These are phyloP conservation scores for Ptychoptera albimana DNA, from an alignment of 2,888 invertebrate genomes.

Conservation along the genomic window DNA sequence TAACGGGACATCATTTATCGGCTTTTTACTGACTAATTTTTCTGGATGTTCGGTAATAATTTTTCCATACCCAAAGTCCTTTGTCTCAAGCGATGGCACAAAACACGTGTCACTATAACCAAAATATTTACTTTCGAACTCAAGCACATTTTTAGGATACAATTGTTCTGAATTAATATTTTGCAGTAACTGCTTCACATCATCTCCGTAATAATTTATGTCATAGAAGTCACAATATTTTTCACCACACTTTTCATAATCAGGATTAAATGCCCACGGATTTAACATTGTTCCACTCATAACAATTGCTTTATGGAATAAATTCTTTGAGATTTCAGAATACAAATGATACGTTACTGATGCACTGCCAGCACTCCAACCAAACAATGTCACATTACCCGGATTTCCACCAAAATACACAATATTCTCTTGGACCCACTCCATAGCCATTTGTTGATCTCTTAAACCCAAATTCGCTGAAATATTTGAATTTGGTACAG, in stretches of 20 bases:
- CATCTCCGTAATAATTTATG: neutral
- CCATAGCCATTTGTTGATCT: constrained; percentile 9
- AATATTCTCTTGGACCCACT: constrained; percentile 9
- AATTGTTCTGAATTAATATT: neutral
- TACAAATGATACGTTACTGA: constrained; percentile 10
- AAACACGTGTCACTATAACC: constrained; percentile 4
- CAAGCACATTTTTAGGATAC: neutral
- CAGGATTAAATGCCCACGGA: constrained; percentile 6
- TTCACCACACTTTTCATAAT: neutral
- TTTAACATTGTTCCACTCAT: constrained; percentile 8
- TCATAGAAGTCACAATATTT: constrained; percentile 1
- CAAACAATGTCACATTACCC: constrained; percentile 7
- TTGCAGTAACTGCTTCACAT: neutral
- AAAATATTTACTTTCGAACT: constrained; percentile 3
- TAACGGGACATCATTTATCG: constrained; percentile 7
- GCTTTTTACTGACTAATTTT: neutral
- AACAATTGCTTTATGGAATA: constrained; percentile 8
- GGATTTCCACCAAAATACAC: constrained; percentile 7
- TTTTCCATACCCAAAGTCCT: neutral
- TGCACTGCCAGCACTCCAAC: constrained; percentile 10
- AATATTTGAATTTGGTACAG: constrained; percentile 2
- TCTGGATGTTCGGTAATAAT: constrained; percentile 1
- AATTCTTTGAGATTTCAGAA: constrained; percentile 1
- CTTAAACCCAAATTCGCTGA: constrained; percentile 8
- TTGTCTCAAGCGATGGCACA: constrained; percentile 3